Evolutionary conservation across 1,140 invertebrate species (phyloP), one percentile per base, ranked within the genome.

Genomic region (Danaus plexippus): DNA sequence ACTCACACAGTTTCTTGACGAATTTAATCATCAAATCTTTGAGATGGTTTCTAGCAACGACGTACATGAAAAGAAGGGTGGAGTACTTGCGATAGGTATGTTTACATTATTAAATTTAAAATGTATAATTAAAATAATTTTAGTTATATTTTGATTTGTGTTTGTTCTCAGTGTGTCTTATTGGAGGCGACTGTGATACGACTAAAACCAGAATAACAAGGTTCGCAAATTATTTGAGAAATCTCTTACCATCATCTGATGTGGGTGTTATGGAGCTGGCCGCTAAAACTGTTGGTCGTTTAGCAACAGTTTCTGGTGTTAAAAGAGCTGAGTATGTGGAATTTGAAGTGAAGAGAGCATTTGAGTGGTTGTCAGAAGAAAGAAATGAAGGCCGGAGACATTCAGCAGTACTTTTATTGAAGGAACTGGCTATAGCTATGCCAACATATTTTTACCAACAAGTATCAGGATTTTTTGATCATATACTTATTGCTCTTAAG

Each of bases 401-500:
- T 80, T 96, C 96, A 9, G 96, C 96, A 1, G 97, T 98, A 3
- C 88, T 99, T 15, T 92, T 99, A 9, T 81, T 99, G 8, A 92
- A 95, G 73, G 98, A 99, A 87, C 85, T 99, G 11, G 98, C 98
- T 9, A 92, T 97, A 11, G 95, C 95, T 10, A 96, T 98, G 87
- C 97, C 97, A 2, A 98, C 97, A 11, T 98, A 98, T 84, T 99
- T 99, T 84, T 99, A 98, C 79, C 97, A 99, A 87, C 96, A 98
- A 90, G 96, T 98, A 0, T 95, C 95, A 11, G 93, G 93, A 48
- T 99, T 99, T 84, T 99, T 99, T 84, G 97, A 99, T 59, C 90
- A 95, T 43, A 98, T 99, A 58, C 97, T 99, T 68, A 94, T 94
- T 71, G 96, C 96, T 2, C 91, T 99, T 40, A 91, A 94, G 57